Evolutionary conservation across 2,113 vertebrate genomes (phyloP).

Genomic region (Lepidothrix coronata): DNA sequence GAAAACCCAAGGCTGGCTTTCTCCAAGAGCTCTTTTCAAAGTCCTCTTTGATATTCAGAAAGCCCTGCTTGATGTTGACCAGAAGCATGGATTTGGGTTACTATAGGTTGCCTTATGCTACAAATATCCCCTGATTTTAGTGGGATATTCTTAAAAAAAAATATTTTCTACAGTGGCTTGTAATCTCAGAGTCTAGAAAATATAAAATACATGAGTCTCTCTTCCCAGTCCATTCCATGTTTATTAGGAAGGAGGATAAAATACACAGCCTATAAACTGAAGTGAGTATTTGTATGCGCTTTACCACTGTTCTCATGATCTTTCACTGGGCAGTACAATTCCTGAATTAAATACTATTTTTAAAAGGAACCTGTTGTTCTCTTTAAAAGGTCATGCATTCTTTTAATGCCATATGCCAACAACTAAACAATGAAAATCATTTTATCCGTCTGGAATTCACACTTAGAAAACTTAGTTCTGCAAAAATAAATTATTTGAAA

Average conservation of each 20-base stretch:
- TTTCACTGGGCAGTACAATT: background rate
- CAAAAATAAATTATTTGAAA: background rate
- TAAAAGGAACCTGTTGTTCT: slow-evolving; percentile 66
- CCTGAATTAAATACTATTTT: slow-evolving; percentile 55
- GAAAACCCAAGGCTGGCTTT: background rate
- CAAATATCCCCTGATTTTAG: background rate
- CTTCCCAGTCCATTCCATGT: background rate
- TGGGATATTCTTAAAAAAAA: background rate
- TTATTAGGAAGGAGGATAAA: background rate
- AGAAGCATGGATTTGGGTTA: background rate
- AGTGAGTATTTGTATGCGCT: background rate
- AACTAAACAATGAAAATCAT: slow-evolving; percentile 27
- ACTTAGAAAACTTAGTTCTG: background rate
- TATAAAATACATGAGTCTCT: background rate
- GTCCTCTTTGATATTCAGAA: background rate
- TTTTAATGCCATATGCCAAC: slow-evolving; percentile 41
- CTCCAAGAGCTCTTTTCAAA: background rate
- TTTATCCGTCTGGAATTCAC: background rate
- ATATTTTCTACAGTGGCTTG: background rate
- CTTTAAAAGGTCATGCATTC: slow-evolving; percentile 61
- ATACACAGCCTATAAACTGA: background rate
- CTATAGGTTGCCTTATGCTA: background rate
- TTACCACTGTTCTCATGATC: background rate
- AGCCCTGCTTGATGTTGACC: background rate
- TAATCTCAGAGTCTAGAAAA: background rate